Evolutionary conservation across 2,888 invertebrate genomes (phyloP), one percentile per base, ranked within the genome.

Genomic region (Salticus scenicus): DNA sequence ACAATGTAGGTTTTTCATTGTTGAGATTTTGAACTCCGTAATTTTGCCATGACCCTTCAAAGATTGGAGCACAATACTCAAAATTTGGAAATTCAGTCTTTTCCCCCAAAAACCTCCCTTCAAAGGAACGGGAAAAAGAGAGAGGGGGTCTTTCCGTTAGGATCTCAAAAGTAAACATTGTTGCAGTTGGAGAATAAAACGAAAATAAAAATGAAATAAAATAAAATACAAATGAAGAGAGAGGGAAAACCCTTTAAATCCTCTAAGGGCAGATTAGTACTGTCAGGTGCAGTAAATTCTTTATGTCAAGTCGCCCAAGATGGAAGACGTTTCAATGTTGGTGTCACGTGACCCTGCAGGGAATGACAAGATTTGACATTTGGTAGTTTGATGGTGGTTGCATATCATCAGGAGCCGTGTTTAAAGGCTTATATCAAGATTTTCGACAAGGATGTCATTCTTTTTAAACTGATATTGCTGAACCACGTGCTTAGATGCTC

Each of bases 211-310:
- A 47, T 47, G n/a, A 37, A 37, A 37, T 5, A 37, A 30, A 17
- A 33, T 28, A 69, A 37, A 69, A 17, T 37, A 17, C 7, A 69
- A 69, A 24, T 12, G 37, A 69, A 69, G 37, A 0, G 33, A 14
- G 20, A 41, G 41, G 33, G 33, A 72, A 27, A 64, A 67, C 73
- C 51, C 67, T 73, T 80, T 73, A 14, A 70, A 70, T 37, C 70
- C 42, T 70, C 28, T 24, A 1, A 10, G 41, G 47, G 71, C 31
- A 66, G 71, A 82, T 75, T 47, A 69, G 41, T 57, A 41, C 42
- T 82, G 81, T 82, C 81, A 82, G 41, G 70, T 66, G 71, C 66
- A 33, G 41, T 51, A 76, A 75, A 83, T 76, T 71, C 76, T 42
- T 69, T 47, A 20, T 75, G 76, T 72, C 71, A 83, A 72, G 74